Evolutionary conservation across 1,140 invertebrate species (phyloP), one percentile per base, ranked within the genome.

Genomic region (Heliothis virescens): DNA sequence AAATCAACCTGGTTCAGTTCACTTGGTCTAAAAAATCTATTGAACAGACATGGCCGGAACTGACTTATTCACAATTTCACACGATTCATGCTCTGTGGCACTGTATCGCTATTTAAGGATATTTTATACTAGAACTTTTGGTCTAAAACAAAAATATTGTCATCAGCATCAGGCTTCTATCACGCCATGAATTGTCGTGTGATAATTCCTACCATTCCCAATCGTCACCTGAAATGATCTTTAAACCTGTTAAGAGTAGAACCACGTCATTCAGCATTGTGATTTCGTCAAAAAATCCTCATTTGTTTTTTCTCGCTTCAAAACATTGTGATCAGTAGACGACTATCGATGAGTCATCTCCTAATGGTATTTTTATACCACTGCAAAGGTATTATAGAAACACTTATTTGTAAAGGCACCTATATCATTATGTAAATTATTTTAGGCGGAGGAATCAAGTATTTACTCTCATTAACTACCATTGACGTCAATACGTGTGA

Each of bases 341-440:
- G 52, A 29, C 21, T 18, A 75, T 62, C 72, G 47, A 75, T 60
- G 53, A 75, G 41, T 50, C 72, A 73, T 59, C 55, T 59, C n/a
- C 16, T 55, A 73, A 59, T 75, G 41, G 50, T 60, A 75, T 47
- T 75, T 52, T 67, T 71, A 53, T 29, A 71, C 47, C 48, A 71
- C 18, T 71, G 48, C 47, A 52, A 15, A 52, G 15, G 21, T n/a
- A 16, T 5, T 7, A 29, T 41, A 57, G 55, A 57, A 21, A 57
- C 55, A 34, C 34, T 65, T 10, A 47, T 16, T 47, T 47, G 63
- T 67, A 34, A 47, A 65, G 62, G 41, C 63, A 41, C 34, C 34
- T 41, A 47, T 47, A 16, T 67, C 41, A 67, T 67, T 67, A 67
- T 67, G 63, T 16, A 67, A 67, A 67, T 67, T 41, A 48, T 21